Base-by-base conservation (phyloP, 2,888 invertebrate species). In the Reticulitermes lucifugus region DNA sequence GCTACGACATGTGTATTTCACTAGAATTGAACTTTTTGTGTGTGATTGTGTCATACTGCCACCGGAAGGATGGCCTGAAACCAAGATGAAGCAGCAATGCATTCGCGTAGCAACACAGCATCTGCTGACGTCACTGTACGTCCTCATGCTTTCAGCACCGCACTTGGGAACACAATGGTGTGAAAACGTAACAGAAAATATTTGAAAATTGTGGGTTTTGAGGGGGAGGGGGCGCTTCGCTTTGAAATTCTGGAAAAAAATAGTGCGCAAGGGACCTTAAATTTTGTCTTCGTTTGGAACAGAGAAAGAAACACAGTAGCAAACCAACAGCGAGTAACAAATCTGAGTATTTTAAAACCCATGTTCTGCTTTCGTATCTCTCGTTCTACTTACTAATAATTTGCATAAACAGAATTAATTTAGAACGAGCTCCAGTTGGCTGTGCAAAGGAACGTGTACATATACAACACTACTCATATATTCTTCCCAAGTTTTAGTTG, bases 321-420 rank as follows among this genome's bases (percentile, higher is more conserved):
- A 59, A 81, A 70, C 60, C n/a, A 43, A 7, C 43, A 35, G 22
- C 35, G 70, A 70, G 81, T 43, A 51, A 81, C 70, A 81, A 70
- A 81, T 70, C n/a, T 70, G 81, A 60, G 59, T 81, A 80, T 81
- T 81, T 70, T 81, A 81, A 80, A 35, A 60, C 35, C 21, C 29
- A 59, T 22, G 79, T 79, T 77, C 46, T 59, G 18, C 59, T 35
- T 51, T 79, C 55, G 25, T 55, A 43, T 77, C 43, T 18, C n/a
- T 60, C 65, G 41, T 41, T 41, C 60, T 65, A 22, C 70, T 35
- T 9, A 25, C 25, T 43, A 46, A 81, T 81, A 46, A 65, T 81
- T 81, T 81, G 65, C 81, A 81, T 81, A 25, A 25, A 46, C 43
- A 70, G 70, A 81, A 81, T 70, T 81, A 59, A 81, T 46, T 81